Evolutionary conservation across 2,113 vertebrate genomes (phyloP), one percentile per base, ranked within the genome.

Genomic region (Mixornis gularis): DNA sequence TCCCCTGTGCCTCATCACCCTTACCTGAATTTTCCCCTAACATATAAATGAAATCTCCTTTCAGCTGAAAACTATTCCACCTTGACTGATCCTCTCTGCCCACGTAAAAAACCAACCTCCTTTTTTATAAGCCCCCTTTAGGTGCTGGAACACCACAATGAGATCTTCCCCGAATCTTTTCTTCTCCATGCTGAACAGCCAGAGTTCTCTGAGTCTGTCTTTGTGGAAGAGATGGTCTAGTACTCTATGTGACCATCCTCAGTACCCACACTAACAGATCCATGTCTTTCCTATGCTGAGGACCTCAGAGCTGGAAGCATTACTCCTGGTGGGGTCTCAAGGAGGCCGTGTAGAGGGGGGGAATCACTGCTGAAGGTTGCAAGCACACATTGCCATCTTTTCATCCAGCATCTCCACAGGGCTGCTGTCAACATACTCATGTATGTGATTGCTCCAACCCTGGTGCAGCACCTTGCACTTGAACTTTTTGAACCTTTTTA

Each of bases 41-140:
- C 15, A 55, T 13, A 14, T 32, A 55, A 76, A 76, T 0, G 1
- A 62, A 48, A 68, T 60, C 17, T 21, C 27, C 19, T 81, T 53
- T 53, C 21, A 53, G 40, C 14, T 68, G 49, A 60, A 88, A 44
- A 59, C 3, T 46, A 21, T 40, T 60, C 11, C 25, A n/a, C 26
- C 12, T n/a, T 41, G 17, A n/a, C 53, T 48, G 21, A 55, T 41
- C 41, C 12, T 48, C 11, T 41, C 30, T 55, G 8, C 20, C 25
- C 25, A 53, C 0, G 0, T 29, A 26, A 48, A 73, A 88, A 20
- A 8, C 17, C 25, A 68, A n/a, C 7, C 3, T 41, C n/a, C 17
- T 21, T 34, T 68, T 53, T 55, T 27, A 9, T 55, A 27, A 62
- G 21, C 25, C 30, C 6, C 4, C 14, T 62, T 68, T 32, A 27